Percentiles rank a stretch among this genome's conserved stretches.
Conservation (phyloP, 2,113 vertebrate genomes). For the Psettodes erumei region DNA sequence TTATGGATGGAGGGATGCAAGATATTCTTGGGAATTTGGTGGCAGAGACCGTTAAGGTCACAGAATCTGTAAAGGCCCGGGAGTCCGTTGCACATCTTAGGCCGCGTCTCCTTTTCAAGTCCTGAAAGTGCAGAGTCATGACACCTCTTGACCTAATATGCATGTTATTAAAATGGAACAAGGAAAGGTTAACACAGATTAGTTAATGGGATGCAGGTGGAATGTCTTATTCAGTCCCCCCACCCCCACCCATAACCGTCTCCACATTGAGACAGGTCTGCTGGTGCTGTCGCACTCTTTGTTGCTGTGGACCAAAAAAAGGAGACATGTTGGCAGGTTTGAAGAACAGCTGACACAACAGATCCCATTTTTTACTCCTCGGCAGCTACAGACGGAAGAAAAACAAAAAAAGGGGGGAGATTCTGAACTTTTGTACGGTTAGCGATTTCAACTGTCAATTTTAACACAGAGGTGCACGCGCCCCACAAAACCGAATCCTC, state of each 20-base stretch:
- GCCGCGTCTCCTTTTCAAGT: slow-evolving; percentile 15
- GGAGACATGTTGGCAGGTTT: background rate
- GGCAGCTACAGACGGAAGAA: background rate
- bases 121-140: slow-evolving; percentile 36
- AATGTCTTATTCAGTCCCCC: slow-evolving; percentile 41
- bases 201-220: slow-evolving; percentile 22
- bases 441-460: slow-evolving; percentile 39
- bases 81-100: background rate
- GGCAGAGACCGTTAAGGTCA: slow-evolving; percentile 19
- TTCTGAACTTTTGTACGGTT: background rate
- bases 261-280: background rate
- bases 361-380: background rate
- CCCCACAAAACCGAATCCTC: slow-evolving; percentile 35
- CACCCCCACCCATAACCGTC: background rate
- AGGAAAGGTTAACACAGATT: slow-evolving; percentile 52
- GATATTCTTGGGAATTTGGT: slow-evolving; percentile 11
- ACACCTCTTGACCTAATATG: slow-evolving; percentile 40
- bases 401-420: background rate
- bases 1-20: background rate
- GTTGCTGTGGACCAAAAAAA: background rate
- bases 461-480: slow-evolving; percentile 16
- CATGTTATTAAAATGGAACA: slow-evolving; percentile 53
- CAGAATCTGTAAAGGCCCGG: slow-evolving; percentile 27
- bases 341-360: too few species aligned
- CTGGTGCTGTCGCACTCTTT: background rate